Base-by-base conservation (phyloP, 2,797 vertebrate genomes). In the Tadarida brasiliensis region DNA sequence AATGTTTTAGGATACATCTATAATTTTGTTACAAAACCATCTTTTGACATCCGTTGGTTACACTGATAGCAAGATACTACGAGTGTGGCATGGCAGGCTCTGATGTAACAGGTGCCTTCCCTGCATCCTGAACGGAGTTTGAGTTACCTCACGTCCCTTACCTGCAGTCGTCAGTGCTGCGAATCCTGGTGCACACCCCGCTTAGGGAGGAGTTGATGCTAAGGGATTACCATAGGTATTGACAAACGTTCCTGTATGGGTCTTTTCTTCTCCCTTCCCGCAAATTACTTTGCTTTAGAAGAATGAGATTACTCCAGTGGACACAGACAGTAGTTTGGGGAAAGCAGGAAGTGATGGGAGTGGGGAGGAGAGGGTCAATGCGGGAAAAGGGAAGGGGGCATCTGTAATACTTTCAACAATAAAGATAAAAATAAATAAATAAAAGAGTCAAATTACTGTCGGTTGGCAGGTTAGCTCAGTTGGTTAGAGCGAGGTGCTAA, bases 21-120 rank as follows among this genome's bases (percentile, higher is more conserved):
- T 44, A 44, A 44, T 44, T 44, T 44, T 44, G 7, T 44, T 44
- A 44, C 39, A 44, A 44, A 44, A 44, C 39, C 39, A 44, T 44
- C 39, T 4, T 44, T 44, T 44, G 39, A 7, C 39, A 44, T 44
- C 7, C 39, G 93, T 93, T 97, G 91, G 81, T 94, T 96, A 97
- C 78, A 97, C 92, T 87, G 92, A 95, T 44, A 97, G 96, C 94
- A 92, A 7, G 91, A 63, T 54, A 73, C 85, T 91, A 91, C 96
- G 78, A 96, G 91, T 47, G 54, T 28, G 81, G 89, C 71, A 70
- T 4, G 96, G 96, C 92, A 98, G 0, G 95, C 86, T 97, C 91
- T 44, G 39, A 56, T 0, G 0, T 30, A 17, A 90, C 80, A 91
- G 63, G 28, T 61, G 33, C 57, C 65, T 78, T 10, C 9, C 82